These are phyloP conservation scores for Amphipoea oculea DNA, from an alignment of 2,888 invertebrate genomes.

Conservation along the genomic window DNA sequence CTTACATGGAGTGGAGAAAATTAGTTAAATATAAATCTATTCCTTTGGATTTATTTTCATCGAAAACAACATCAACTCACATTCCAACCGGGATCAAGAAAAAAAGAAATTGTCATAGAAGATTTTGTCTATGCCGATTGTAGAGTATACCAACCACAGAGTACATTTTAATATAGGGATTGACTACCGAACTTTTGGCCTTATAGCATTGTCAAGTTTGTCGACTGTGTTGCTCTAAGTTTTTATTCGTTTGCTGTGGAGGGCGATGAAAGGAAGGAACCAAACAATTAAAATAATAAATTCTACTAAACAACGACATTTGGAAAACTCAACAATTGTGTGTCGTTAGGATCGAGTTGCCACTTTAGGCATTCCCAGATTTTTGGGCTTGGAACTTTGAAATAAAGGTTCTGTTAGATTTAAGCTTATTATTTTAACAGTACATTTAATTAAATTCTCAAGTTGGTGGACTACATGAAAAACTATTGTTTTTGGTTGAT, in stretches of 20 bases:
- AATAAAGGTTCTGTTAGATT: background rate
- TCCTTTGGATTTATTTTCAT: conserved; percentile 83
- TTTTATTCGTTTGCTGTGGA: background rate
- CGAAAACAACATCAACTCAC: conserved; percentile 86
- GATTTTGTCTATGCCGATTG: conserved; percentile 71
- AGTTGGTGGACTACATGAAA: background rate
- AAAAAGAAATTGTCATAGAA: conserved; percentile 81
- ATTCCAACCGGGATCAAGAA: conserved; percentile 88
- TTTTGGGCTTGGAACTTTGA: background rate
- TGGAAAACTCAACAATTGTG: background rate
- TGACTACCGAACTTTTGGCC: conserved; percentile 40
- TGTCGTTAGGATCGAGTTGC: too few species aligned
- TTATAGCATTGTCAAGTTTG: background rate
- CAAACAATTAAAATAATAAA: background rate
- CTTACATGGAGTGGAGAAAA: conserved; percentile 71
- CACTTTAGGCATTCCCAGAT: background rate
- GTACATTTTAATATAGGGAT: background rate
- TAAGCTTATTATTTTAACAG: background rate
- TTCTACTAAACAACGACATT: background rate
- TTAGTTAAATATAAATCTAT: conserved; percentile 72
- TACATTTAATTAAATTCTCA: background rate
- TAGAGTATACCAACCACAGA: background rate
- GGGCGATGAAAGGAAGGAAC: too few species aligned
- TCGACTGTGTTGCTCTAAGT: too few species aligned
- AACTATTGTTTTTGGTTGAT: conserved; percentile 64